Conservation (phyloP, 2,888 invertebrate species). For the Bruchidius siliquastri region DNA sequence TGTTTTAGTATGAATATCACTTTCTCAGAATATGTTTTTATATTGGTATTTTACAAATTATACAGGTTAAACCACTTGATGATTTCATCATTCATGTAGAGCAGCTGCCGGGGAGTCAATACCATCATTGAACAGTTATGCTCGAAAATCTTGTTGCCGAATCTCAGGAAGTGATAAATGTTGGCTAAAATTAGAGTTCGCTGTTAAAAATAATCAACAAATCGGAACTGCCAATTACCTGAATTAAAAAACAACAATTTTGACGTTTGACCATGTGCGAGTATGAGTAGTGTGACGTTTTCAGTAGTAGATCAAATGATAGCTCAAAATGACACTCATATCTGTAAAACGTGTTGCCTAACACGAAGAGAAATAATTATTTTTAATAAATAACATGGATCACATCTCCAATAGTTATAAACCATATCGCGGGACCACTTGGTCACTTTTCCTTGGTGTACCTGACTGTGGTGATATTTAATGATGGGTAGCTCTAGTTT, state of each 20-base stretch:
- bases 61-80: not conserved
- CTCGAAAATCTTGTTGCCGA: not conserved
- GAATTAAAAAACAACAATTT: not conserved
- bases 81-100: not conserved
- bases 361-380: no score
- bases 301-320: no score
- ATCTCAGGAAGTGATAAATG: not conserved
- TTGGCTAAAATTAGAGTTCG: not conserved
- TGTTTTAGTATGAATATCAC: not conserved
- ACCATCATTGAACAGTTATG: not conserved
- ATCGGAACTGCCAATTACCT: not conserved
- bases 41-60: not conserved
- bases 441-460: no score
- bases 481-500: not conserved
- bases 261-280: not conserved
- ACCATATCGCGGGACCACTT: no score
- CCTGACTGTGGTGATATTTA: no score
- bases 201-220: not conserved
- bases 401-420: no score
- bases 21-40: not conserved
- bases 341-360: not conserved
- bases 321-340: no score
- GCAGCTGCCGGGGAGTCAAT: not conserved
- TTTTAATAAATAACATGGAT: no score
- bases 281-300: not conserved